Conservation (phyloP, 2,113 vertebrate genomes). For the Tragelaphus imberbis region DNA sequence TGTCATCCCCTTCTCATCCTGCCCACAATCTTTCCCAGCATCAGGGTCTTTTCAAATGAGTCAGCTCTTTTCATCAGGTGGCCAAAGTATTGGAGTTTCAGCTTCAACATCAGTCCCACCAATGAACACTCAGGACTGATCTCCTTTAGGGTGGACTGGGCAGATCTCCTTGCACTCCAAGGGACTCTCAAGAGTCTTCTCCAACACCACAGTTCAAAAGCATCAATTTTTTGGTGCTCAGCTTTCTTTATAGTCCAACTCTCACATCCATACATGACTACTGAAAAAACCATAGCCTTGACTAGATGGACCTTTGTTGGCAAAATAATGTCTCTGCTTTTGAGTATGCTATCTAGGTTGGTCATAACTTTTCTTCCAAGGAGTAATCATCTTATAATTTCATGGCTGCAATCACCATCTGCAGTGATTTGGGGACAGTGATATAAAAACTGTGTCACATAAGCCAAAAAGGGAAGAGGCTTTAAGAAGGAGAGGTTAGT, state of each 20-base stretch:
- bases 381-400: background rate
- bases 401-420: background rate
- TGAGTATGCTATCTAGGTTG: background rate
- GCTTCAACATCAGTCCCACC: background rate
- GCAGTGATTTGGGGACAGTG: background rate
- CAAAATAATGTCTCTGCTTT: background rate
- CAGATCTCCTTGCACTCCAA: background rate
- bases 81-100: background rate
- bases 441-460: background rate
- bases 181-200: background rate
- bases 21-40: background rate
- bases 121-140: background rate
- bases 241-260: background rate
- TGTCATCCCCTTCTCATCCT: background rate
- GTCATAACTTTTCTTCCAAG: background rate
- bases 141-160: background rate
- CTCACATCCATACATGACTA: background rate
- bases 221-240: accelerated
- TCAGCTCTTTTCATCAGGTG: background rate
- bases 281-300: background rate
- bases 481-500: background rate
- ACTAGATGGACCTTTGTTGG: background rate
- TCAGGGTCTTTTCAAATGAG: background rate
- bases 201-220: background rate
- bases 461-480: background rate